Evolutionary conservation across 1,140 invertebrate genomes (phyloP).

Genomic region (Dysdera silvatica): DNA sequence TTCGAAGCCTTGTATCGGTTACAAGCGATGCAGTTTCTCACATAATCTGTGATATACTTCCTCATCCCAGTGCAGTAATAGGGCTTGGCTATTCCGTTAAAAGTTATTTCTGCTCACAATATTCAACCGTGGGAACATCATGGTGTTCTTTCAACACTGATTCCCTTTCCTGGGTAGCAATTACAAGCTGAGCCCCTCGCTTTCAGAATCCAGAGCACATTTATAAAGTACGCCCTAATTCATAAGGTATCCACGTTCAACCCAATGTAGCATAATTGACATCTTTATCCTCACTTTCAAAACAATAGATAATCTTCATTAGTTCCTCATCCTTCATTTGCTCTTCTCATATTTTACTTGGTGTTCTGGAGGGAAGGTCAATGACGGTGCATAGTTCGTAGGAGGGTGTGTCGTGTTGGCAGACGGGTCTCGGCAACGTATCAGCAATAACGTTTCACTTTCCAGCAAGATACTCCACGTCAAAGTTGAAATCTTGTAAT

Average conservation of each 20-base stretch:
- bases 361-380: background rate
- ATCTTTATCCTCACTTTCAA: background rate
- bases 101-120: conserved; percentile 4
- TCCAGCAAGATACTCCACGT: background rate
- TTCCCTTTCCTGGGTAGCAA: background rate
- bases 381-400: background rate
- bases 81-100: background rate
- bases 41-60: conserved; percentile 17
- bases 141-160: background rate
- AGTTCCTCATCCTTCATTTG: background rate
- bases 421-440: background rate
- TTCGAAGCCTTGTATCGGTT: background rate
- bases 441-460: background rate
- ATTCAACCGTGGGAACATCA: background rate
- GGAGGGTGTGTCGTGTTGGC: background rate
- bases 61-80: conserved; percentile 1
- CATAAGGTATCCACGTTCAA: background rate
- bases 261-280: background rate
- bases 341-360: background rate
- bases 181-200: background rate
- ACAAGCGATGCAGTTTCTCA: conserved; percentile 2
- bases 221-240: background rate
- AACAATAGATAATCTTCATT: background rate
- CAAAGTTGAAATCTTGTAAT: background rate
- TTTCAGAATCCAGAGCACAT: background rate